phyloP scores from a whole-genome alignment of 1,140 invertebrate genomes.

The Brachionus plicatilis region DNA sequence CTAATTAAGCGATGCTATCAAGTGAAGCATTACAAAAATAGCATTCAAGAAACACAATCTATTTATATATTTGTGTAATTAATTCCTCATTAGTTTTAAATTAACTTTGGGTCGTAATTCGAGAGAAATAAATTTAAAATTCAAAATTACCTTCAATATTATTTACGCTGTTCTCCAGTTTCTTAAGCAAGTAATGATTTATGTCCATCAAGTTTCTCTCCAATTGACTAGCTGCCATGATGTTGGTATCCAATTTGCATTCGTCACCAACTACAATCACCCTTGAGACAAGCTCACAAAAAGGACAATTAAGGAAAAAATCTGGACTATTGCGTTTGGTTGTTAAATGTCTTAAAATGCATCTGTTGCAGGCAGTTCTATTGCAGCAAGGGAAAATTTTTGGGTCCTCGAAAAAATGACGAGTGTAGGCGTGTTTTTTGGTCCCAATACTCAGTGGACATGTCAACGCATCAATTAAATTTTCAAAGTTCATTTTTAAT shows the following conservation, averaged over 20 bases:
- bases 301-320: neutral
- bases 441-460: neutral
- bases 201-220: neutral
- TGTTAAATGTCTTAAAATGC: neutral
- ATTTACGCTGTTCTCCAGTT: neutral
- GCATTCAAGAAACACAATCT: neutral
- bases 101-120: neutral
- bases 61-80: neutral
- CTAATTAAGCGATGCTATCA: neutral
- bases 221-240: neutral
- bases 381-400: neutral
- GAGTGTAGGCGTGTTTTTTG: neutral
- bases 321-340: neutral
- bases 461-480: neutral
- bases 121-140: neutral
- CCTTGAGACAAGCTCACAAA: neutral
- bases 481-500: conserved; percentile 18
- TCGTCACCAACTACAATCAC: neutral
- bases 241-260: neutral
- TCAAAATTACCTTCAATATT: conserved; percentile 7
- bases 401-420: conserved; percentile 7
- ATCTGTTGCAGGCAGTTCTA: neutral
- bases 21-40: neutral
- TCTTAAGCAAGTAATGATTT: neutral
- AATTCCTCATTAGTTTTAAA: neutral